Evolutionary conservation across 2,888 invertebrate genomes (phyloP).

Genomic region (Crioceris asparagi): DNA sequence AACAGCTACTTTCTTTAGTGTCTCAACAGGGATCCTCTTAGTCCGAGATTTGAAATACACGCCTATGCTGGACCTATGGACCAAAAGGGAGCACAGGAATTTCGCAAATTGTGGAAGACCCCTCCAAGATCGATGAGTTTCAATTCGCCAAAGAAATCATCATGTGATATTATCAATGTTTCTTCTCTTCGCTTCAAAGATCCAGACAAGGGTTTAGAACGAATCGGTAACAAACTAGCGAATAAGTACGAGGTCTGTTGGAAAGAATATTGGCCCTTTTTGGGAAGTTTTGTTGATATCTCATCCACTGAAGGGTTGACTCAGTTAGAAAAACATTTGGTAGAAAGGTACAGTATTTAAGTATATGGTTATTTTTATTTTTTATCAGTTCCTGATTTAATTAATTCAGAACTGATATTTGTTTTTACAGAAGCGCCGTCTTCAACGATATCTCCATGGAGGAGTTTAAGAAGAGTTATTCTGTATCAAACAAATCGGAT

Average conservation of each 20-base stretch:
- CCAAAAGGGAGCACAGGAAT: conserved; percentile 55
- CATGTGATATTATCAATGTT: conserved; percentile 14
- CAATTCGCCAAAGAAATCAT: conserved; percentile 16
- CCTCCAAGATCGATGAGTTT: conserved; percentile 49
- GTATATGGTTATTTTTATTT: no score
- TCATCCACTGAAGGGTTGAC: conserved; percentile 60
- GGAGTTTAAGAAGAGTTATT: conserved; percentile 10
- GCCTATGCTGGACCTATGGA: conserved; percentile 92
- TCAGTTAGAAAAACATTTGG: conserved; percentile 65
- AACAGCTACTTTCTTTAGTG: conserved; percentile 37
- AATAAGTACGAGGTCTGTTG: conserved; percentile 64
- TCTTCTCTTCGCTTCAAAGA: conserved; percentile 43
- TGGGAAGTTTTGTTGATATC: conserved; percentile 72
- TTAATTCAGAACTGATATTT: no score
- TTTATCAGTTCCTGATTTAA: no score
- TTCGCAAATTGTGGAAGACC: conserved; percentile 74
- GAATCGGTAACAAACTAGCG: conserved; percentile 65
- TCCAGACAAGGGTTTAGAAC: conserved; percentile 79
- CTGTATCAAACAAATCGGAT: conserved; percentile 11
- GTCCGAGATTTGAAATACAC: conserved; percentile 62
- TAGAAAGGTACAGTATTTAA: conserved; percentile 25
- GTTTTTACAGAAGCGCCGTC: no score
- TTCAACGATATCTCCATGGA: conserved; percentile 15
- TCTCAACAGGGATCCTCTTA: conserved; percentile 53
- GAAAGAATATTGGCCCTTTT: conserved; percentile 90